Evolutionary conservation across 92 coral and sea anemone species (phyloP), one percentile per base, ranked within the genome.

Genomic region (Phenganax subtilis): DNA sequence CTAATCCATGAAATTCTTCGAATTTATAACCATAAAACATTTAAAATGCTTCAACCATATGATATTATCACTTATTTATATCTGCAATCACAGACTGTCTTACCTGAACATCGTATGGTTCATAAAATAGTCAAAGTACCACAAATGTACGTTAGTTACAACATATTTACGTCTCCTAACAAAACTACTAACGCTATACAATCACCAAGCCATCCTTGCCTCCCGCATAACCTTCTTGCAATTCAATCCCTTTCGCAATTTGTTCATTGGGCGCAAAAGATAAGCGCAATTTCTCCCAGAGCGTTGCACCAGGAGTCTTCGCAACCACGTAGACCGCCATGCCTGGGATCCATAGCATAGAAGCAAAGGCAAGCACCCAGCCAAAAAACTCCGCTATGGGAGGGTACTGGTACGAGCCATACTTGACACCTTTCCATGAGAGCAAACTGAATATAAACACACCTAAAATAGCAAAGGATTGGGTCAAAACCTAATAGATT

Each of bases 261-360:
- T 90, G 88, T 10, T 70, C 54, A 70, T 92, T 90, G 0, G 98
- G 96, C 9, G 86, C 77, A 53, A 87, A 62, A n/a, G 91, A 83
- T 60, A 63, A 57, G 29, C 88, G 80, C 31, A 92, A 20, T 75
- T 87, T 82, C 52, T 88, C 92, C 17, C 37, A 54, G 51, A 84
- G 0, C 8, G 90, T 72, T 7, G 87, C 44, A 3, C 96, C 91
- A 12, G 89, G 88, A 6, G 89, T 84, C 30, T 64, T 71, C 67
- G 63, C n/a, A 51, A 96, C 74, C 85, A 87, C 87, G 90, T 92
- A 96, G 14, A 92, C 53, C 6, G 99, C 99, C 16, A 96, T 90
- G 4, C 96, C 93, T 0, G 99, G 99, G 52, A 96, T 90, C 92
- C 91, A 96, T 81, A 92, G 55, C 99, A 96, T 96, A 31, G 99